phyloP scores from a whole-genome alignment of 2,888 invertebrate genomes.

The Hybos culiciformis region DNA sequence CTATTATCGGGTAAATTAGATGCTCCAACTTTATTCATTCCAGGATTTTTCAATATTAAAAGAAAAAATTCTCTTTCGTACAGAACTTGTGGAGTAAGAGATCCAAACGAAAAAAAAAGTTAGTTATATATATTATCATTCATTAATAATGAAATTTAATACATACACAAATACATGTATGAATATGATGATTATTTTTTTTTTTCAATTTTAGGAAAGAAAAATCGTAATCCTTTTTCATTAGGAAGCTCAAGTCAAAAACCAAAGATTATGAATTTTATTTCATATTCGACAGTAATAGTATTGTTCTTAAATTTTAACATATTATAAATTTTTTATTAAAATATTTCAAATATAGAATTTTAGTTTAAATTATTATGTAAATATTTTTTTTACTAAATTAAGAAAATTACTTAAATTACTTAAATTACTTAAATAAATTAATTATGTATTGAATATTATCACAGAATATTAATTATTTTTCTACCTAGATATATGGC shows the following conservation, averaged over 20 bases:
- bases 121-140: background rate
- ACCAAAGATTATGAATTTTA: constrained; percentile 12
- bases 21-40: constrained; percentile 60
- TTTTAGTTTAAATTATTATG: too few relatives aligned
- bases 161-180: background rate
- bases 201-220: constrained; percentile 10
- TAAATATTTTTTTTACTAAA: too few relatives aligned
- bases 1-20: constrained; percentile 60
- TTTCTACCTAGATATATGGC: too few relatives aligned
- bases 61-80: constrained; percentile 58
- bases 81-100: constrained; percentile 59
- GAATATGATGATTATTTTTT: background rate
- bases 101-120: constrained; percentile 55
- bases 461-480: too few relatives aligned
- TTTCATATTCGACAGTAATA: background rate
- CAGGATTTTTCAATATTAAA: constrained; percentile 58
- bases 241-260: constrained; percentile 7
- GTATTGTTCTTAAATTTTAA: too few relatives aligned
- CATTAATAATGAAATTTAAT: background rate
- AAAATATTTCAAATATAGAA: too few relatives aligned
- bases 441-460: too few relatives aligned
- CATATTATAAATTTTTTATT: too few relatives aligned
- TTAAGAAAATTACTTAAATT: too few relatives aligned
- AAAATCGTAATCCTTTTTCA: constrained; percentile 4
- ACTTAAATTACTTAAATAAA: too few relatives aligned